phyloP scores from a whole-genome alignment of 2,888 invertebrate species.

The Caenorhabditis sp. region DNA sequence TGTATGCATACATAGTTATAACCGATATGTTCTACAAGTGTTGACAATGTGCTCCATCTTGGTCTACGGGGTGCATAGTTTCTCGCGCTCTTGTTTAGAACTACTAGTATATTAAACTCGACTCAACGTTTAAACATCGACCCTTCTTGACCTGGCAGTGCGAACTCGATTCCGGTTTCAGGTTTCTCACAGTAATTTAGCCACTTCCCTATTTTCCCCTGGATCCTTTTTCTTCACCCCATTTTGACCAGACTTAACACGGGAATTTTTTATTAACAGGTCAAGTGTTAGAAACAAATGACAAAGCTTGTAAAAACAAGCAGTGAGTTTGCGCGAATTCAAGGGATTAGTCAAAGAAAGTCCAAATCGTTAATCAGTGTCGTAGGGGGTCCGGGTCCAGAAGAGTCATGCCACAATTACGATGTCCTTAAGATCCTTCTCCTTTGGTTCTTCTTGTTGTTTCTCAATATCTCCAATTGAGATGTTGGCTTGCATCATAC shows the following conservation, averaged over 20 bases:
- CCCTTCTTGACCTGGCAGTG: no score
- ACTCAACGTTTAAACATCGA: no score
- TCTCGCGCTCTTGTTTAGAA: no score
- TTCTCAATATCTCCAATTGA: slow-evolving; percentile 32
- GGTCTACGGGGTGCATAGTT: no score
- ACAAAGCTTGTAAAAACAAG: slow-evolving; percentile 10
- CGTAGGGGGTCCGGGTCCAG: slow-evolving; percentile 13
- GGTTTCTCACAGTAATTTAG: no score
- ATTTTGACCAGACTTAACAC: neutral
- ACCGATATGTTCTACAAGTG: no score
- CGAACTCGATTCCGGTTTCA: no score
- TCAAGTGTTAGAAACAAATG: slow-evolving; percentile 7
- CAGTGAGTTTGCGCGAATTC: neutral
- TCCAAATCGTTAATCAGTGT: slow-evolving; percentile 4
- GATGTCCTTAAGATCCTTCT: slow-evolving; percentile 43
- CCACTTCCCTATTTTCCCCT: no score
- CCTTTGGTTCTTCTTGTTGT: slow-evolving; percentile 14
- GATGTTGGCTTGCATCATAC: slow-evolving; percentile 31
- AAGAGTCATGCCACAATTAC: slow-evolving; percentile 32
- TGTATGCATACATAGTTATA: no score
- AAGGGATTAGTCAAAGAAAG: neutral
- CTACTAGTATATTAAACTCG: no score
- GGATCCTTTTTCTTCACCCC: neutral
- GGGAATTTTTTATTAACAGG: slow-evolving; percentile 39
- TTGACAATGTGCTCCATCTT: no score